phyloP scores from a whole-genome alignment of 2,888 invertebrate genomes.

The Taenaris catops region DNA sequence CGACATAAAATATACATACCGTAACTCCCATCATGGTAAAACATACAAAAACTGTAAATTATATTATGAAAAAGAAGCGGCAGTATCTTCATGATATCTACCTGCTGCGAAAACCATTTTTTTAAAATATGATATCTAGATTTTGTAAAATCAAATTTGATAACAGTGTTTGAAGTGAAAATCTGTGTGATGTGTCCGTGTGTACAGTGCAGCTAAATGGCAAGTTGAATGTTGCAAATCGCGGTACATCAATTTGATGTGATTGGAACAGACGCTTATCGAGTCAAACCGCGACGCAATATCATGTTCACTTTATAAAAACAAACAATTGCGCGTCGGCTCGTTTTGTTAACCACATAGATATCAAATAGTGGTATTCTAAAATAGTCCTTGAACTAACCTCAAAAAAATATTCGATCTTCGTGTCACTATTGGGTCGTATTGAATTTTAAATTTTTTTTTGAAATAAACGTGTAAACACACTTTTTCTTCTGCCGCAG shows the following conservation, averaged over 20 bases:
- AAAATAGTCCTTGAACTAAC: constrained; percentile 45
- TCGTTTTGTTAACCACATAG: constrained; percentile 10
- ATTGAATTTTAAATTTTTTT: too few relatives aligned
- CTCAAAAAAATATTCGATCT: constrained; percentile 44
- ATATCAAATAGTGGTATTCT: constrained; percentile 23
- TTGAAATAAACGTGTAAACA: constrained; percentile 15
- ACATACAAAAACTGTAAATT: too few relatives aligned
- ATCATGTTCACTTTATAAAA: constrained; percentile 34
- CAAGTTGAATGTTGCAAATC: constrained; percentile 19
- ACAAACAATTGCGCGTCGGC: constrained; percentile 20
- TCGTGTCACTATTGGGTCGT: constrained; percentile 26
- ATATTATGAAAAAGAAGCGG: too few relatives aligned
- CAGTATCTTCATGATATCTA: too few relatives aligned
- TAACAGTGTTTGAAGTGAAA: constrained; percentile 33
- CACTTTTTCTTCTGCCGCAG: constrained; percentile 26
- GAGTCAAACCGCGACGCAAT: constrained; percentile 43
- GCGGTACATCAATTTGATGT: constrained; percentile 29
- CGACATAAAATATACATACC: too few relatives aligned
- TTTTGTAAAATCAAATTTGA: constrained; percentile 33
- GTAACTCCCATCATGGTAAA: too few relatives aligned
- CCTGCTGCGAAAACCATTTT: constrained; percentile 54
- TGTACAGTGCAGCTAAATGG: constrained; percentile 18
- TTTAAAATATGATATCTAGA: constrained; percentile 45
- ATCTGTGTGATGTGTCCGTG: constrained; percentile 25
- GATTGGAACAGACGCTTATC: constrained; percentile 34